Evolutionary conservation across 2,113 vertebrate species (phyloP).

Genomic region (Brachypodius melanocephalos): DNA sequence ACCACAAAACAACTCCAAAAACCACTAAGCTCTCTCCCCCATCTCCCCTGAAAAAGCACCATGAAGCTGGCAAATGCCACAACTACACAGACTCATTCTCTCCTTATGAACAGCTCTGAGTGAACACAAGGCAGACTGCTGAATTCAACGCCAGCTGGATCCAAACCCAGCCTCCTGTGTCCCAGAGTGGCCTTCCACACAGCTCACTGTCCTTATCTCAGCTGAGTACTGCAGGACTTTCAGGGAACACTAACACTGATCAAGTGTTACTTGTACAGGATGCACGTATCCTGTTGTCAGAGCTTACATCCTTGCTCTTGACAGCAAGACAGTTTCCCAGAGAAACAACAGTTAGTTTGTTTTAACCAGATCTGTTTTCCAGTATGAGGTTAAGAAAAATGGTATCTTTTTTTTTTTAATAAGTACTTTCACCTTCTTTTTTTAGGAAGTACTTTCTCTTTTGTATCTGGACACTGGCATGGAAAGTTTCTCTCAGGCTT

Average conservation of each 20-base stretch:
- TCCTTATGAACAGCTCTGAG: background rate
- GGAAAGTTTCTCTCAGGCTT: background rate
- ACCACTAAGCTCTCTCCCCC: background rate
- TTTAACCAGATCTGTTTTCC: background rate
- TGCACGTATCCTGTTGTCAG: background rate
- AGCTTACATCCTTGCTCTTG: background rate
- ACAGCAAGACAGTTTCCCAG: background rate
- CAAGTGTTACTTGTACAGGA: background rate
- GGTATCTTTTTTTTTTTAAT: rapidly evolving
- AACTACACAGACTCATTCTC: background rate
- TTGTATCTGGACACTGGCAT: background rate
- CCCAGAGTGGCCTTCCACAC: background rate
- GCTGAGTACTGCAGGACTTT: rapidly evolving
- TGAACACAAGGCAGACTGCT: background rate
- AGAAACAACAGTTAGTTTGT: background rate
- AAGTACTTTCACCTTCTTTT: background rate
- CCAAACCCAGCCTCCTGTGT: background rate
- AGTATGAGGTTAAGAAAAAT: background rate
- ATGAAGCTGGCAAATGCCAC: background rate
- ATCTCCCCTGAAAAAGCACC: background rate
- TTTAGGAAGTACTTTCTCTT: background rate
- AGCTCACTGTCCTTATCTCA: background rate
- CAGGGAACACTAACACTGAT: background rate
- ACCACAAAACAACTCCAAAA: background rate
- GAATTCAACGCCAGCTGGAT: background rate